These are phyloP conservation scores for Rotaria macrura DNA, from an alignment of 2,888 invertebrate genomes.

Conservation along the genomic window DNA sequence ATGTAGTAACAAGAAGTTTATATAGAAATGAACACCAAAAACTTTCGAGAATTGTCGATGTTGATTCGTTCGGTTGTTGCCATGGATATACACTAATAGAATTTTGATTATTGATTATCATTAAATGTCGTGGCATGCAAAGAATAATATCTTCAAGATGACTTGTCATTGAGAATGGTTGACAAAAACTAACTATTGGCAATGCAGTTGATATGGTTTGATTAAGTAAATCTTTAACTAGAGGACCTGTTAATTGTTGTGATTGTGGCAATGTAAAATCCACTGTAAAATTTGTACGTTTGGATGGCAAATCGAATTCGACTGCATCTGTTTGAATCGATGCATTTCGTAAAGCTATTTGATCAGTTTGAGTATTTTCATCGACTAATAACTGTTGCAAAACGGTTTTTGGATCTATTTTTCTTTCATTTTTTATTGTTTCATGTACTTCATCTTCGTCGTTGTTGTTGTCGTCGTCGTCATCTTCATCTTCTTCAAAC, in stretches of 20 bases:
- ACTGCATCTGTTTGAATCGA: background rate
- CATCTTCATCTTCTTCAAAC: background rate
- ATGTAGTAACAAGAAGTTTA: conserved; percentile 9
- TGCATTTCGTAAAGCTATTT: background rate
- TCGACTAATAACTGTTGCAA: background rate
- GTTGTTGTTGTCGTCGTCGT: background rate
- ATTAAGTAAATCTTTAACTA: background rate
- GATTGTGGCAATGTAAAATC: background rate
- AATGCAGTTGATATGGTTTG: background rate
- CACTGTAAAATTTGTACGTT: background rate
- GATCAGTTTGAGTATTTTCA: background rate
- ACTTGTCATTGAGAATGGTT: conserved; percentile 12
- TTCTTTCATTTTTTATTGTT: background rate
- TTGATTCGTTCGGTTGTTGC: background rate
- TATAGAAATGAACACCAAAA: conserved; percentile 1
- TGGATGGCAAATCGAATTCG: background rate
- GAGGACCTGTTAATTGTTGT: background rate
- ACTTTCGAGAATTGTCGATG: background rate
- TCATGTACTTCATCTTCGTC: background rate
- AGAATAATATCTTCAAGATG: background rate
- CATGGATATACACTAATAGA: conserved; percentile 1
- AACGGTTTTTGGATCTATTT: background rate
- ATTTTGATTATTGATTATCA: conserved; percentile 9
- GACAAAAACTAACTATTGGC: conserved; percentile 15
- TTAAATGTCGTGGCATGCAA: background rate